phyloP scores from a whole-genome alignment of 2,113 vertebrate genomes.

The Ellobius talpinus region DNA sequence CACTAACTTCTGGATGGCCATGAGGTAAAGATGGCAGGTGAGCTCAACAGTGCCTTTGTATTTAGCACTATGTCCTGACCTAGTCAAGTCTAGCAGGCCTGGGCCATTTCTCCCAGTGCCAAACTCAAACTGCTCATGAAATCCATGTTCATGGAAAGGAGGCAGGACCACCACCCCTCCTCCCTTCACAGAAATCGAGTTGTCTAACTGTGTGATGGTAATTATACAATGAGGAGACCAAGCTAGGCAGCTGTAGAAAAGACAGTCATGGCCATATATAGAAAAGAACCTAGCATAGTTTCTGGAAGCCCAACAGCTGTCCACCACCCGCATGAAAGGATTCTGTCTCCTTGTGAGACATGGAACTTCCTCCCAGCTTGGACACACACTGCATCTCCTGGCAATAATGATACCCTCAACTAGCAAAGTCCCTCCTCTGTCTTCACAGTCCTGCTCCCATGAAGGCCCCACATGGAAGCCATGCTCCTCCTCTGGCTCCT shows the following conservation, averaged over 20 bases:
- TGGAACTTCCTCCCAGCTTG: fast-evolving
- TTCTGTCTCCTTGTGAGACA: not conserved
- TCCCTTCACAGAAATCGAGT: not conserved
- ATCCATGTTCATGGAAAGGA: not conserved
- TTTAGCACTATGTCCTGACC: not conserved
- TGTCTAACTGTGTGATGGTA: fast-evolving
- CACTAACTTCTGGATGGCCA: fast-evolving
- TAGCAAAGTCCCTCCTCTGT: not conserved
- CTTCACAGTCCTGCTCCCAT: not conserved
- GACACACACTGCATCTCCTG: not conserved
- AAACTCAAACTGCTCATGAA: not conserved
- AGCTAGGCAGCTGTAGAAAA: not conserved
- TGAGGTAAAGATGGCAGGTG: fast-evolving
- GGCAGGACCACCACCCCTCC: not conserved
- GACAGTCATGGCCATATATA: not conserved
- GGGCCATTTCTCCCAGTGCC: not conserved
- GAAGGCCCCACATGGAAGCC: not conserved
- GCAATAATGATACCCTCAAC: no score
- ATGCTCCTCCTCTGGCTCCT: not conserved
- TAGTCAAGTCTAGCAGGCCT: not conserved
- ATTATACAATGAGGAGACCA: not conserved
- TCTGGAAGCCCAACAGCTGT: not conserved
- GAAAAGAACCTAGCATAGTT: not conserved
- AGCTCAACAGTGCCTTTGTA: not conserved
- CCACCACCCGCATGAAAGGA: fast-evolving